Evolutionary conservation across 1,140 invertebrate species (phyloP), one percentile per base, ranked within the genome.

Genomic region (Archegozetes longisetosus): DNA sequence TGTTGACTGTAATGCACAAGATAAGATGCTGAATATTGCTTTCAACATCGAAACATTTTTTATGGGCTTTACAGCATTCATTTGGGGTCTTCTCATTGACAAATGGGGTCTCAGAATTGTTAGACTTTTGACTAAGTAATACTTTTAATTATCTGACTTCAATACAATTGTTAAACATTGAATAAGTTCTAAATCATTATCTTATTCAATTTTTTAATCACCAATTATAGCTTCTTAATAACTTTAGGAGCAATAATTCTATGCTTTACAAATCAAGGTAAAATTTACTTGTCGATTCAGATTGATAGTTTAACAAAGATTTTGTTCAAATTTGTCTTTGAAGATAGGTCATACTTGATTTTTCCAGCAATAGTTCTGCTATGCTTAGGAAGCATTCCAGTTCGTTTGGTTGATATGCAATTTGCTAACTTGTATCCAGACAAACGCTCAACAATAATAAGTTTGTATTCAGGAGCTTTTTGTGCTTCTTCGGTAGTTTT

Each of bases 361-460:
- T 67, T 67, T 55, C 66, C 66, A 1, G 61, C 64, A 0, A 28
- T 67, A 2, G 58, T 61, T 3, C 32, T 67, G n/a, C 49, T 67
- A 25, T 64, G 65, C 25, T 26, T 66, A 3, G 65, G 65, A 13
- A 65, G 66, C 9, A 61, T 67, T 2, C 66, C 66, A 1, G 40
- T 67, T 3, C 62, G 66, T n/a, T 54, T 67, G 2, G 66, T 65
- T 1, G 64, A 67, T 49, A 67, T 67, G 65, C 63, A 67, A 57
- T 60, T 67, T 12, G 64, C 64, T 2, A 66, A 66, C 50, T 48
- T 67, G 29, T 67, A 64, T 50, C 66, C 66, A 0, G 56, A 62
- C 20, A 22, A 53, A 2, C 50, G 66, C 49, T 66, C 65, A 4
- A 67, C 65, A 4, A 58, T 67, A 25, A 67, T 67, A 25, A 63